Evolutionary conservation across 2,113 vertebrate species (phyloP).

Genomic region (Pyrgilauda ruficollis): DNA sequence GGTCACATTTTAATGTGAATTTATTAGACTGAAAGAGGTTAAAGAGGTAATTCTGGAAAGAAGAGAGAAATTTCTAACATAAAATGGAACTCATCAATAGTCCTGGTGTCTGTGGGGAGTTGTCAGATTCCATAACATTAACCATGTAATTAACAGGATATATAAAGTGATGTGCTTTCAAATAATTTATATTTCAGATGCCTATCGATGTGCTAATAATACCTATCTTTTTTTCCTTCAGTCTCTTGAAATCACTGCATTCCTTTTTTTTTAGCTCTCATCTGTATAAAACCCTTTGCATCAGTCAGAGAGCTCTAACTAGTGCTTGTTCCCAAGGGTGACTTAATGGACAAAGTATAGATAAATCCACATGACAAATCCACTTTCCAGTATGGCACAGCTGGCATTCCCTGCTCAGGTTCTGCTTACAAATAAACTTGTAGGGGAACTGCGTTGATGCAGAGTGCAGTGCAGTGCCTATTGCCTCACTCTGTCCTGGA

Average conservation of each 20-base stretch:
- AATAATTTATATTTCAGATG: slow-evolving; percentile 51
- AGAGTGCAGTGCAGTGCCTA: slow-evolving; percentile 3
- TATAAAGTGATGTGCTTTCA: slow-evolving; percentile 37
- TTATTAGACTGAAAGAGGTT: slow-evolving; percentile 54
- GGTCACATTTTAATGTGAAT: slow-evolving; percentile 59
- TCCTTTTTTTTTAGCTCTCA: neutral
- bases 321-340: slow-evolving; percentile 63
- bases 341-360: slow-evolving; percentile 69
- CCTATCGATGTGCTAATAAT: slow-evolving; percentile 10
- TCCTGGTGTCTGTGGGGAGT: slow-evolving; percentile 9
- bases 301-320: slow-evolving; percentile 55
- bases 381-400: slow-evolving; percentile 38
- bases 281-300: slow-evolving; percentile 24
- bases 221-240: neutral
- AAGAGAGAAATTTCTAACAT: slow-evolving; percentile 27
- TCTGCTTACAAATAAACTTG: slow-evolving; percentile 21
- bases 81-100: slow-evolving; percentile 35
- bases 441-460: neutral
- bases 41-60: slow-evolving; percentile 33
- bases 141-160: slow-evolving; percentile 47
- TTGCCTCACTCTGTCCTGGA: slow-evolving; percentile 38
- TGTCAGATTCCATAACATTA: slow-evolving; percentile 47
- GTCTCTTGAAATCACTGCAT: slow-evolving; percentile 16
- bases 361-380: slow-evolving; percentile 67
- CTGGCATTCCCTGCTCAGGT: slow-evolving; percentile 35